phyloP scores from a whole-genome alignment of 2,113 vertebrate species.

The Chelonoidis abingdonii region DNA sequence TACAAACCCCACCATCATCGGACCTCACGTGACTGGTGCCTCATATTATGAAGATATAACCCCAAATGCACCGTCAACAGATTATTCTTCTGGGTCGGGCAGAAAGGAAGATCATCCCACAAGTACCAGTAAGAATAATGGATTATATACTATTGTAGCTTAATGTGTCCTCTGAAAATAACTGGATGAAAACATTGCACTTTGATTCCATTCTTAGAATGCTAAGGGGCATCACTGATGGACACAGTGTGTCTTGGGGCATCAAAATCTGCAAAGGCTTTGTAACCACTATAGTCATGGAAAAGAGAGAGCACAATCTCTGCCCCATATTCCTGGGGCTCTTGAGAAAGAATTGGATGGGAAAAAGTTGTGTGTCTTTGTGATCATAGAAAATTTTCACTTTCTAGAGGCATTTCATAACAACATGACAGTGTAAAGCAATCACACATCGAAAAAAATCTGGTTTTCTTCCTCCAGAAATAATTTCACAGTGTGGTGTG shows the following conservation, averaged over 20 bases:
- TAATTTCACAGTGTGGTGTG: not conserved
- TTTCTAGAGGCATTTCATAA: not conserved
- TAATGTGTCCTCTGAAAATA: not conserved
- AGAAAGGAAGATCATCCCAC: not conserved
- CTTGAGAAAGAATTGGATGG: not conserved
- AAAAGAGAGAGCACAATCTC: not conserved
- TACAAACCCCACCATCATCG: slow-evolving; percentile 48
- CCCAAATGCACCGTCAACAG: not conserved
- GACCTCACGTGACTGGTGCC: slow-evolving; percentile 10
- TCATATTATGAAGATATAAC: not conserved
- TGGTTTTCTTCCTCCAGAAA: not conserved
- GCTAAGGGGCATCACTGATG: not conserved
- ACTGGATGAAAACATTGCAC: not conserved
- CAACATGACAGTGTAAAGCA: not conserved
- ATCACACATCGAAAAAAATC: not conserved
- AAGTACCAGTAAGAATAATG: slow-evolving; percentile 64
- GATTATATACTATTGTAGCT: not conserved
- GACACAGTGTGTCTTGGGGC: not conserved
- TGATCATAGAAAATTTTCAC: not conserved
- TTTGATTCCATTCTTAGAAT: not conserved
- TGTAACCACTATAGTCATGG: not conserved
- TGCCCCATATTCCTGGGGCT: not conserved
- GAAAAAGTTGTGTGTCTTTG: not conserved
- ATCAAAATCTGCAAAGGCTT: not conserved
- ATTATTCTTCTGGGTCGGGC: not conserved